Evolutionary conservation across 2,888 invertebrate species (phyloP), one percentile per base, ranked within the genome.

Genomic region (Andrena trimmerana): DNA sequence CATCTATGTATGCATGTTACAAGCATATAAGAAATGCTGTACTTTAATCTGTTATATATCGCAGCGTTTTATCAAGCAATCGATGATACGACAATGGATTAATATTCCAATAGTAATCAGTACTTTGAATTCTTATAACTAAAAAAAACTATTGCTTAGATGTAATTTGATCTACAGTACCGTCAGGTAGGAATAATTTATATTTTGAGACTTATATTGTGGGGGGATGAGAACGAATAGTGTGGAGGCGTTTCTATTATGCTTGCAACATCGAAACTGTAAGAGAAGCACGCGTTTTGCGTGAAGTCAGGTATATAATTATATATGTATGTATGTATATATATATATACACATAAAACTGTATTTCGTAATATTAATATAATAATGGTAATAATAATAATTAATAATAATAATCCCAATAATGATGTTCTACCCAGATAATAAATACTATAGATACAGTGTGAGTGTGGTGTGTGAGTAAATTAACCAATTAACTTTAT

Each of bases 361-460:
- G 93, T 93, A 93, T 94, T 94, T 94, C 92, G 91, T 93, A 93
- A 92, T 93, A 92, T 93, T 93, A 93, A 92, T 93, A 90, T 91
- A 90, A 90, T 91, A 90, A 91, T 92, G 29, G 82, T 91, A 91
- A 90, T 92, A 89, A 89, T 92, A 90, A 92, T 93, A 92, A 93
- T 93, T 80, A 86, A 88, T 93, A 91, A 91, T 93, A 91, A 93
- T 94, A 92, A 93, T 94, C 94, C 94, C 94, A 93, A 93, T 93
- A 94, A 93, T 93, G 93, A 92, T 92, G 89, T 92, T 92, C 93
- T 94, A 94, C 93, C 94, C 94, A 93, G 92, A 93, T 94, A 94
- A 94, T 94, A 94, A 94, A 94, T 94, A 94, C 94, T 94, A 94
- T 93, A 94, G 92, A 93, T 94, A 94, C 94, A 94, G 91, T 93